phyloP scores from a whole-genome alignment of 2,113 vertebrate species.

The Clarias macrocephalus region DNA sequence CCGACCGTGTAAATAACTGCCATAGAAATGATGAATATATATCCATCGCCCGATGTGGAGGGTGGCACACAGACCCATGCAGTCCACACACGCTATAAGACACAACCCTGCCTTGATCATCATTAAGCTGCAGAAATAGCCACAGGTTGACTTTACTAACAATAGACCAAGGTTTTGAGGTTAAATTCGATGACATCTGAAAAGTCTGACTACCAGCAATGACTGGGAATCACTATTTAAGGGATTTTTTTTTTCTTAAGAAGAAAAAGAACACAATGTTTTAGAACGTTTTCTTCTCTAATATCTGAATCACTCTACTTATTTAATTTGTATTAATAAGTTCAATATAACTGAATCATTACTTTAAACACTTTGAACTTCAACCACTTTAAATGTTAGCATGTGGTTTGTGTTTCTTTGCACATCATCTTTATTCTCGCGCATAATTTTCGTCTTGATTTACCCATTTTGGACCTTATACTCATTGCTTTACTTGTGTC shows the following conservation, averaged over 20 bases:
- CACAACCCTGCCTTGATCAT: background rate
- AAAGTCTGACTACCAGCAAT: background rate
- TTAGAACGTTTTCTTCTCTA: background rate
- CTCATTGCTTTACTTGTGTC: background rate
- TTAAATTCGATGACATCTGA: background rate
- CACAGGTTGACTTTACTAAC: background rate
- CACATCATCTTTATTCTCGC: background rate
- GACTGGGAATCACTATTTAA: background rate
- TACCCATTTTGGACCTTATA: background rate
- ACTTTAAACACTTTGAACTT: background rate
- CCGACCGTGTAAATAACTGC: too few relatives aligned
- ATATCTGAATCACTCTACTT: background rate
- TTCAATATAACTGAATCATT: background rate
- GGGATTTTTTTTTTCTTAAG: background rate
- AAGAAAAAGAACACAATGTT: background rate
- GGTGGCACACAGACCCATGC: too few relatives aligned
- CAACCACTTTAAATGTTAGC: background rate
- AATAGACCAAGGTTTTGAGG: constrained; percentile 1
- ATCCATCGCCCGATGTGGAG: too few relatives aligned
- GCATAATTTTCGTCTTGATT: background rate
- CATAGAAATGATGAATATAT: too few relatives aligned
- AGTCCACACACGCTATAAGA: background rate
- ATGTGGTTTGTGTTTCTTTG: background rate
- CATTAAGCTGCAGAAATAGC: background rate
- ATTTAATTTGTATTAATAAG: background rate